Evolutionary conservation across 2,888 invertebrate species (phyloP), one percentile per base, ranked within the genome.

Genomic region (Tipula unca): DNA sequence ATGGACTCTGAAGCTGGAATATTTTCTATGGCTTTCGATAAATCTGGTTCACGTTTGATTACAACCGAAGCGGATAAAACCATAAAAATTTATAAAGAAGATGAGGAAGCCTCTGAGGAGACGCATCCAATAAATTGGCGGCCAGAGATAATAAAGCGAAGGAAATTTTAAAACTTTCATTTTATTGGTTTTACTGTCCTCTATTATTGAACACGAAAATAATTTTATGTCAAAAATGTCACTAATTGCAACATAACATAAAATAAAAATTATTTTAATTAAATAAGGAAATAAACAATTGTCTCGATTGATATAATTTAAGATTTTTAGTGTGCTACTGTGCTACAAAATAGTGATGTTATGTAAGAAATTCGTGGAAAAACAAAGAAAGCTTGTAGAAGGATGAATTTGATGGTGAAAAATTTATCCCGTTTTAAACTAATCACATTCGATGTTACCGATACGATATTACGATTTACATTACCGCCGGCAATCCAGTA

Each of bases 1-100:
- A 99, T 99, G 95, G 99, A 99, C 91, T 98, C 98, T 17, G 99
- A 99, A 91, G 97, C 98, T 20, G 99, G 99, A 82, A 96, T 99
- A 87, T 99, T 98, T 92, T 95, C 99, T 85, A 95, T 98, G 94
- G 95, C 94, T 0, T 99, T 96, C 91, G 99, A 99, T 91, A 95
- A 96, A 87, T 97, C 98, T n/a, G 98, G 98, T 29, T 95, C 96
- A 0, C 93, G 99, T 25, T 94, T 99, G 87, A 96, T 99, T 88
- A 98, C 99, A 0, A 96, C 97, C 0, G 99, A 99, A 91, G 99
- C 99, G 0, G 99, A 99, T 91, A 99, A 99, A 91, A 99, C 99
- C 0, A 97, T 99, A 88, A 99, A 99, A 93, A 96, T 99, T 87
- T 99, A 99, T 92, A 97, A 96, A 89, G 99, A 99, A 91, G 99